Conservation (phyloP, 2,797 vertebrate species). For the Argyrosomus regius region DNA sequence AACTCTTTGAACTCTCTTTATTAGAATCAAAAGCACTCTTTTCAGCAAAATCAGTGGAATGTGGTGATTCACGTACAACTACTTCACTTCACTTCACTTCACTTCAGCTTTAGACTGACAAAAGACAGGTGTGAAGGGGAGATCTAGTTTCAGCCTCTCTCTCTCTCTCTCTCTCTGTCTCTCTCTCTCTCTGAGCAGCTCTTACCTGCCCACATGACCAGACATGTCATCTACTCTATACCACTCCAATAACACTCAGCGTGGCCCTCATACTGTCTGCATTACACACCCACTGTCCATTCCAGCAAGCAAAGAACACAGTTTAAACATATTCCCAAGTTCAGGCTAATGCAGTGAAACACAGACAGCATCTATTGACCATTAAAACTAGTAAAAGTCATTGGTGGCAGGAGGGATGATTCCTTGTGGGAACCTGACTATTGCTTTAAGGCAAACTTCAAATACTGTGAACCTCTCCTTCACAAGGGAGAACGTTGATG, state of each 20-base stretch:
- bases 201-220: constrained; percentile 84
- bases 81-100: neutral
- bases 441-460: neutral
- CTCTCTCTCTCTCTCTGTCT: constrained; percentile 53
- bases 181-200: constrained; percentile 64
- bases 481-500: neutral
- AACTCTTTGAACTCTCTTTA: neutral
- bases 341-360: neutral
- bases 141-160: constrained; percentile 66
- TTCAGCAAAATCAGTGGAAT: constrained; percentile 41
- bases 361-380: neutral
- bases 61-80: constrained; percentile 35
- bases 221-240: constrained; percentile 79
- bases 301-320: constrained; percentile 3
- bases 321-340: neutral
- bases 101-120: constrained; percentile 56
- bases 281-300: constrained; percentile 20
- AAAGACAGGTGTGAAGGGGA: constrained; percentile 70
- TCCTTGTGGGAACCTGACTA: neutral
- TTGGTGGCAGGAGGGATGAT: neutral
- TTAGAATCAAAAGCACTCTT: constrained; percentile 7
- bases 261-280: constrained; percentile 29
- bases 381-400: neutral
- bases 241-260: constrained; percentile 41
- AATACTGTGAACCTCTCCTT: neutral